Evolutionary conservation across 1,140 invertebrate species (phyloP), one percentile per base, ranked within the genome.

Genomic region (Camponotus floridanus): DNA sequence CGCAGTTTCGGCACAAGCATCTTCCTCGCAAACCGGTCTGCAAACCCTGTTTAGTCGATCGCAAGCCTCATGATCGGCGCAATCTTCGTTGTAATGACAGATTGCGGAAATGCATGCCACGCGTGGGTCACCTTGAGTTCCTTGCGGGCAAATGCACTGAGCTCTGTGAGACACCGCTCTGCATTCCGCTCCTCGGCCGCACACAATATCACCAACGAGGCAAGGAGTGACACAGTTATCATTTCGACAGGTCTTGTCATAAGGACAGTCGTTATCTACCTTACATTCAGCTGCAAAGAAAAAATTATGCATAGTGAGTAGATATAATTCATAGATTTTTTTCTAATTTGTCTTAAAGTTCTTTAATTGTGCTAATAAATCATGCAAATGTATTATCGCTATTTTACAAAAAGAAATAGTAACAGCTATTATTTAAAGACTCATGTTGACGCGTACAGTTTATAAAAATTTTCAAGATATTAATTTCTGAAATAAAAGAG

Each of bases 21-120:
- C 96, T 1, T 97, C 96, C 9, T 97, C 96, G 90, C 98, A 99
- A 36, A 98, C 98, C 0, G 97, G 97, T 92, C 97, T 96, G 92
- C 98, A 99, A 5, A 98, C 96, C 87, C 97, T 96, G 92, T 98
- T 98, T 3, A 98, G 94, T 71, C 97, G 95, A 90, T 99, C 98
- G 92, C 98, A 99, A 36, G 97, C 96, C 94, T 98, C 98, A 83
- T 98, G 96, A 92, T 98, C 97, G 7, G 97, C 97, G 91, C 98
- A 99, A 88, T 99, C 98, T 92, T 98, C 98, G 92, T 99, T 98
- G 91, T 98, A 98, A 89, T 98, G 97, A 91, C 98, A 99, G 51
- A 97, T 96, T 3, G 97, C 97, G 11, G 97, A 96, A 55, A 98
- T 97, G 92, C 98, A 98, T n/a, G 97, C 96, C 0, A 97, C 94